These are phyloP conservation scores for Scrobipalpa costella DNA, from an alignment of 2,888 invertebrate species.

Conservation along the genomic window DNA sequence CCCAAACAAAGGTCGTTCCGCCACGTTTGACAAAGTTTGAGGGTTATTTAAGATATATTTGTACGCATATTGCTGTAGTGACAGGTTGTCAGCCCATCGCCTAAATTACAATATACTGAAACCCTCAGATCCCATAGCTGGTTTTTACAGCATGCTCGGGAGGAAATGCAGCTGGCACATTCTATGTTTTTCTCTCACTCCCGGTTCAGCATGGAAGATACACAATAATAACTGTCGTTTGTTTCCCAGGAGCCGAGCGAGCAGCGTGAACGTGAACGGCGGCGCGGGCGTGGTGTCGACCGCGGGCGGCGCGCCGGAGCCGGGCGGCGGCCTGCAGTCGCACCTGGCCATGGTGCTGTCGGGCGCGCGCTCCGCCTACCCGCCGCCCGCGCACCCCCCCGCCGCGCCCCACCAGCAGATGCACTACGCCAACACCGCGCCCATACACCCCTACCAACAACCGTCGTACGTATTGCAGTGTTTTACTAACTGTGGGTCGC, in stretches of 20 bases:
- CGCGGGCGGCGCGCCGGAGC: conserved; percentile 31
- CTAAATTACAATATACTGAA: no score
- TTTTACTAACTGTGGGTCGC: no score
- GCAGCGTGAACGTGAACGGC: conserved; percentile 65
- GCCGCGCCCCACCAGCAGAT: conserved; percentile 52
- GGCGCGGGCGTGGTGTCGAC: conserved; percentile 38
- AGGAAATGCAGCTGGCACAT: no score
- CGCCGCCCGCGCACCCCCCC: conserved; percentile 53
- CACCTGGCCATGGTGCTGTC: conserved; percentile 77
- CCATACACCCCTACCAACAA: conserved; percentile 54
- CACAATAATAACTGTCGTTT: neutral
- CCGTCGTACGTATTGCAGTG: conserved; percentile 49
- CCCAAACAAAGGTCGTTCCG: no score
- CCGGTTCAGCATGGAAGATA: no score
- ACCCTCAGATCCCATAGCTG: no score
- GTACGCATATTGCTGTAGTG: no score
- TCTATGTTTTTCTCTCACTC: no score
- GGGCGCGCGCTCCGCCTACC: conserved; percentile 57
- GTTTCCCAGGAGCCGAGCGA: conserved; percentile 46
- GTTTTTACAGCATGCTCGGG: no score
- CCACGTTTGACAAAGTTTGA: no score
- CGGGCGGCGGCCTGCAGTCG: conserved; percentile 47
- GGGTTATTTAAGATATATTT: no score
- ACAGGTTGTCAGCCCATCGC: no score
- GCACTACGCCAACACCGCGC: conserved; percentile 55